phyloP scores from a whole-genome alignment of 1,140 invertebrate genomes.

The Episyrphus balteatus region DNA sequence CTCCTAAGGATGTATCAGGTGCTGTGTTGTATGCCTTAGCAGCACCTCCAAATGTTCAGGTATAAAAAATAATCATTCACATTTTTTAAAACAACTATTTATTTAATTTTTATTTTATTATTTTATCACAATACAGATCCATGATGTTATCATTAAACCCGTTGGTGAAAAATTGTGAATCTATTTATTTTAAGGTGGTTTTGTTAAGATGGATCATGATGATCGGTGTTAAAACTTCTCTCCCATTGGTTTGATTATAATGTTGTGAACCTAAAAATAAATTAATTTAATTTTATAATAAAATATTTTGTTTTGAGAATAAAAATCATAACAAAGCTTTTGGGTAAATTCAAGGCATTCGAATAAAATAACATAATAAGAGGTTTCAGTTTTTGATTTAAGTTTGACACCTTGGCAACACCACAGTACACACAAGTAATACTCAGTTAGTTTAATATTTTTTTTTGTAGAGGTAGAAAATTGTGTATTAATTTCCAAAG shows the following conservation, averaged over 20 bases:
- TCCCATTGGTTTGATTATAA: constrained; percentile 31
- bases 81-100: too few species aligned
- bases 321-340: neutral
- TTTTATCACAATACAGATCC: constrained; percentile 13
- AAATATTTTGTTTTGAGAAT: constrained; percentile 5
- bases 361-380: too few species aligned
- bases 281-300: constrained; percentile 17
- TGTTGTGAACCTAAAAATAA: constrained; percentile 22
- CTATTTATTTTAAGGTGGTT: too few species aligned
- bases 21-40: constrained; percentile 45
- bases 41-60: constrained; percentile 46
- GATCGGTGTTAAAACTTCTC: constrained; percentile 31
- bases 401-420: too few species aligned
- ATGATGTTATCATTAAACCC: constrained; percentile 21
- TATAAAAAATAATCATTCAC: too few species aligned
- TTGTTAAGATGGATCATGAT: too few species aligned
- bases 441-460: too few species aligned
- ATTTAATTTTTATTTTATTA: neutral
- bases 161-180: constrained; percentile 16
- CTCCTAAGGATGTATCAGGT: constrained; percentile 43
- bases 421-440: too few species aligned
- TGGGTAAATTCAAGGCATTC: neutral
- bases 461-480: too few species aligned
- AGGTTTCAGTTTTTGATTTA: too few species aligned
- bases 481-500: too few species aligned